Conservation (phyloP, 2,113 vertebrate genomes). For the Mus spicilegus region DNA sequence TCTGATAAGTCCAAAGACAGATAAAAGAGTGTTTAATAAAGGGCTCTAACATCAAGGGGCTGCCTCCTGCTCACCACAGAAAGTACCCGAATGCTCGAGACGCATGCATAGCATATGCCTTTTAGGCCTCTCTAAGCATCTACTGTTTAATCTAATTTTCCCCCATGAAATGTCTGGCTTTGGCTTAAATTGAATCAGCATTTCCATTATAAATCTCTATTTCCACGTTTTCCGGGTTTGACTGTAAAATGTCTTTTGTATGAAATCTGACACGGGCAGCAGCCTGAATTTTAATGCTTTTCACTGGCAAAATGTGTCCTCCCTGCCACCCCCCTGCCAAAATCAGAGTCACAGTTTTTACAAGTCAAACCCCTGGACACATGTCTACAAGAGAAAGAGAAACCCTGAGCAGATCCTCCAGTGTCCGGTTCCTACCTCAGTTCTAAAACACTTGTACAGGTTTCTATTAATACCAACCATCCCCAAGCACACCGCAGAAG, state of each 20-base stretch:
- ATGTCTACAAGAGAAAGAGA: background rate
- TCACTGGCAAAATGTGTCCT: conserved; percentile 21
- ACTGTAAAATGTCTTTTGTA: conserved; percentile 53
- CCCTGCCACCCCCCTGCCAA: background rate
- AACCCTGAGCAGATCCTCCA: background rate
- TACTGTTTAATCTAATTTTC: conserved; percentile 72
- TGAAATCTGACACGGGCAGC: conserved; percentile 52
- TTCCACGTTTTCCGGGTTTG: conserved; percentile 67
- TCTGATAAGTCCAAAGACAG: background rate
- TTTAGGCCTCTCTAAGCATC: conserved; percentile 62
- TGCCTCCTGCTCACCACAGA: background rate
- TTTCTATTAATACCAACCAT: background rate
- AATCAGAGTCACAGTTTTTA: conserved; percentile 34
- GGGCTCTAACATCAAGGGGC: background rate
- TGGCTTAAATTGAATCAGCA: conserved; percentile 67
- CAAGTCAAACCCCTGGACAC: conserved; percentile 51
- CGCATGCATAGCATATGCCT: background rate
- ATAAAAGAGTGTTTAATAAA: conserved; percentile 53
- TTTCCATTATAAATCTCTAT: conserved; percentile 73
- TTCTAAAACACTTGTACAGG: background rate
- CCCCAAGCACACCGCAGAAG: background rate
- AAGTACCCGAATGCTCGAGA: background rate
- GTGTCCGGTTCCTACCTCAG: background rate
- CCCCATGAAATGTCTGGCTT: conserved; percentile 64
- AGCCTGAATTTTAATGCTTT: conserved; percentile 60